phyloP scores from a whole-genome alignment of 2,888 invertebrate genomes.

The Sinotaia quadrata region DNA sequence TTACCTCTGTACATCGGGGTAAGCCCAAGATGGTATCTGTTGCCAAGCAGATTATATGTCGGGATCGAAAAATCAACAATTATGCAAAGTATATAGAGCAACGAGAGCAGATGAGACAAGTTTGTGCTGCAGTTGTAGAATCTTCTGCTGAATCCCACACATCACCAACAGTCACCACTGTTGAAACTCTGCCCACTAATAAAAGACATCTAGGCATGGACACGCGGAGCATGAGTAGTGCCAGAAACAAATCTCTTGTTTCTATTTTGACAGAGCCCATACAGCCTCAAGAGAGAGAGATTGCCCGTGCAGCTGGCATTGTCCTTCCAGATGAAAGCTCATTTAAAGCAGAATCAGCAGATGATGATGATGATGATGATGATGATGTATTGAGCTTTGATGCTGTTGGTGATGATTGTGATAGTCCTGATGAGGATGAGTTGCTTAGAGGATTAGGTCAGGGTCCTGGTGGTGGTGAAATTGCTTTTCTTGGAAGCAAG shows the following conservation, averaged over 20 bases:
- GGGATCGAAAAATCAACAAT: conserved; percentile 48
- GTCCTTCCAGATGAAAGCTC: neutral
- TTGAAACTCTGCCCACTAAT: neutral
- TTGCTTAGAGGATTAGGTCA: neutral
- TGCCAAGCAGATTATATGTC: conserved; percentile 61
- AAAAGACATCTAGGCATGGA: neutral
- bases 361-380: conserved; percentile 19
- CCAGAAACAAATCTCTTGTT: conserved; percentile 19
- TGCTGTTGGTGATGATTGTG: conserved; percentile 13
- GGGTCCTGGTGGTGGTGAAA: conserved; percentile 10
- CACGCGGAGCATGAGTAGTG: neutral
- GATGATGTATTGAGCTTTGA: conserved; percentile 13
- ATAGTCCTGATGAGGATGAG: conserved; percentile 25
- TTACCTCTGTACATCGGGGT: conserved; percentile 53
- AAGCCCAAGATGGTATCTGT: conserved; percentile 59
- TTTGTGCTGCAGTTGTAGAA: neutral
- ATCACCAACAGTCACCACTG: neutral
- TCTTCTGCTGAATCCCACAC: neutral
- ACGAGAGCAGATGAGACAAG: conserved; percentile 7
- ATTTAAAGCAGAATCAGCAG: neutral
- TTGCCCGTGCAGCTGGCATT: neutral
- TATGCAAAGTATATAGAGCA: conserved; percentile 27
- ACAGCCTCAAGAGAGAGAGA: conserved; percentile 22
- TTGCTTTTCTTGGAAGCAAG: conserved; percentile 24
- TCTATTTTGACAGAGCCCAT: conserved; percentile 27